These are phyloP conservation scores for Thecophora atra DNA, from an alignment of 2,888 invertebrate species.

Conservation along the genomic window DNA sequence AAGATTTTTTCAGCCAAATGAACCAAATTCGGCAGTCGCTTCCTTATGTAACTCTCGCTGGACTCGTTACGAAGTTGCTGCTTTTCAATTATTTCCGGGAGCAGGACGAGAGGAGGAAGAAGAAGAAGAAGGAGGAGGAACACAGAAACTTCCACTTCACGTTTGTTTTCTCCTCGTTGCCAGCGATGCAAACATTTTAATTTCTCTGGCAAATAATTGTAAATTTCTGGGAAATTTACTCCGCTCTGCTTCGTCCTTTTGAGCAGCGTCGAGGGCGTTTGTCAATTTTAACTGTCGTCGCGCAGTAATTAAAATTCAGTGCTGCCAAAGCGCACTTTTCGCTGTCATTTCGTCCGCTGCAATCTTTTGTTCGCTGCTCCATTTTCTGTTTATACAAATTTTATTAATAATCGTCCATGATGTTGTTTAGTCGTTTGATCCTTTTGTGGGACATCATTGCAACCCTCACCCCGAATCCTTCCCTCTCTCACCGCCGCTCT, in stretches of 20 bases:
- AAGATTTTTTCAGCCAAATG: not conserved
- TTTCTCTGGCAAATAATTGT: not conserved
- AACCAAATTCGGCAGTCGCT: no score
- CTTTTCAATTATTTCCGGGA: not conserved
- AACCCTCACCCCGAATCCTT: no score
- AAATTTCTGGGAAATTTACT: slow-evolving; percentile 1
- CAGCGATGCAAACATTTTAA: no score
- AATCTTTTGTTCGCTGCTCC: not conserved
- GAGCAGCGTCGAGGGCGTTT: not conserved
- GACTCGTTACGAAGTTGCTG: not conserved
- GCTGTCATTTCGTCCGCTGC: not conserved
- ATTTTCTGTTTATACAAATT: not conserved
- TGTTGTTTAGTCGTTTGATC: slow-evolving; percentile 14
- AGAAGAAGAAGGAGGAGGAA: not conserved
- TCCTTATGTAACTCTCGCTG: no score
- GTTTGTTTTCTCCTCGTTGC: no score
- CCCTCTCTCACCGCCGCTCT: no score
- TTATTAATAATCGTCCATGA: slow-evolving; percentile 28
- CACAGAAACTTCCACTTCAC: not conserved
- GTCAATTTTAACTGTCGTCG: slow-evolving; percentile 20
- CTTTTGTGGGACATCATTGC: no score
- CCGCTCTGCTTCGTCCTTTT: not conserved
- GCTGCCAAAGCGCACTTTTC: slow-evolving; percentile 11
- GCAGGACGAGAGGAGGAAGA: not conserved
- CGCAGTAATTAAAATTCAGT: slow-evolving; percentile 30